phyloP scores from a whole-genome alignment of 2,888 invertebrate species.

The Aspidiotus rigidus region DNA sequence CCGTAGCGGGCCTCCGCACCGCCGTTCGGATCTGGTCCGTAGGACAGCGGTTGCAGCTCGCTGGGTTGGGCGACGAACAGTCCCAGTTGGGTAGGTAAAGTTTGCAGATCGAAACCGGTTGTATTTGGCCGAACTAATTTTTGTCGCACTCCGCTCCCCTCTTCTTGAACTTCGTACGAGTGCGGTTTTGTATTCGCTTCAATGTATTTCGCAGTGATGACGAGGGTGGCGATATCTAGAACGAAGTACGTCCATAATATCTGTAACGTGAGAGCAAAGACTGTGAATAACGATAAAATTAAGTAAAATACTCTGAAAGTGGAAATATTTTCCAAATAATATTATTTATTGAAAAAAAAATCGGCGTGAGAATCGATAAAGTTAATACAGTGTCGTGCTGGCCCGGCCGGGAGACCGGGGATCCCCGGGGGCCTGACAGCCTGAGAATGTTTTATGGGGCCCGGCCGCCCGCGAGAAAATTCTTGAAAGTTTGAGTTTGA shows the following conservation, averaged over 20 bases:
- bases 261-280: slow-evolving; percentile 12
- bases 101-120: neutral
- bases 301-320: neutral
- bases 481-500: no score
- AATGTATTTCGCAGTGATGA: slow-evolving; percentile 7
- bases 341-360: no score
- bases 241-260: slow-evolving; percentile 27
- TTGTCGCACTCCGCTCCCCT: neutral
- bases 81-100: slow-evolving; percentile 3
- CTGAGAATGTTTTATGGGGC: no score
- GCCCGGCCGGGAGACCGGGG: no score
- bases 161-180: slow-evolving; percentile 7
- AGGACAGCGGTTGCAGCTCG: neutral
- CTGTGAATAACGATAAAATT: neutral
- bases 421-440: no score
- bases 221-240: slow-evolving; percentile 21
- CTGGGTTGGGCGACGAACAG: slow-evolving; percentile 14
- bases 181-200: neutral
- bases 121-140: neutral
- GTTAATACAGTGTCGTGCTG: no score
- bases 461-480: no score
- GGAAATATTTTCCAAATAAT: no score
- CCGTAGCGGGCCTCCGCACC: slow-evolving; percentile 8
- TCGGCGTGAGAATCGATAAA: no score
- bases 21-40: neutral